Conservation (phyloP, 2,888 invertebrate species). For the Chymomyza amoena region DNA sequence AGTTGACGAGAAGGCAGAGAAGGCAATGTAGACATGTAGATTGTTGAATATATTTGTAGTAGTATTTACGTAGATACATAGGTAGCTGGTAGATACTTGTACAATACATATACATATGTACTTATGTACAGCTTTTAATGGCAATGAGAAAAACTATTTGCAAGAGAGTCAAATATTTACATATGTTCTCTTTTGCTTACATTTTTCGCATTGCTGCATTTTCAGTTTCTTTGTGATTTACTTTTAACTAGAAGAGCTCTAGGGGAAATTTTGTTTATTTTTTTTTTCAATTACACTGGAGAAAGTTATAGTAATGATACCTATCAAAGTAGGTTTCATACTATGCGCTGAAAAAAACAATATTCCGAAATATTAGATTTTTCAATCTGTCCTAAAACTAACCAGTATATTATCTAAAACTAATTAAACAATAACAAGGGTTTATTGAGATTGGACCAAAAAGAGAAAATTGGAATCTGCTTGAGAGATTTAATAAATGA, state of each 20-base stretch:
- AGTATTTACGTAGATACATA: not conserved
- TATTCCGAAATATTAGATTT: no score
- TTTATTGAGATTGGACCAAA: no score
- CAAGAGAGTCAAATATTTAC: slow-evolving; percentile 37
- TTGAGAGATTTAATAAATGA: no score
- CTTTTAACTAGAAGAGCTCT: not conserved
- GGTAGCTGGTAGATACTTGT: not conserved
- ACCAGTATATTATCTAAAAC: no score
- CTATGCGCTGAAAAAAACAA: no score
- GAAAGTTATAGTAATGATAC: not conserved
- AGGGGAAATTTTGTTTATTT: not conserved
- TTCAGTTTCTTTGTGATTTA: not conserved
- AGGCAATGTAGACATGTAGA: not conserved
- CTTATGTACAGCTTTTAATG: not conserved
- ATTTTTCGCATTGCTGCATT: slow-evolving; percentile 16
- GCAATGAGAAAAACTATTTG: slow-evolving; percentile 25
- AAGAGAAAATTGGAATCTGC: no score
- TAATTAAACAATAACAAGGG: no score
- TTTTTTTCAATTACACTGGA: not conserved
- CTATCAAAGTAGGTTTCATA: no score
- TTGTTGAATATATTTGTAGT: not conserved
- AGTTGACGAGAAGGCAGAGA: slow-evolving; percentile 20
- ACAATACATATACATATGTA: not conserved
- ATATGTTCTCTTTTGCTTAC: slow-evolving; percentile 32
- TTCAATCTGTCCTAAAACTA: no score